Evolutionary conservation across 2,888 invertebrate genomes (phyloP), one percentile per base, ranked within the genome.

Genomic region (Thymelicus sylvestris): DNA sequence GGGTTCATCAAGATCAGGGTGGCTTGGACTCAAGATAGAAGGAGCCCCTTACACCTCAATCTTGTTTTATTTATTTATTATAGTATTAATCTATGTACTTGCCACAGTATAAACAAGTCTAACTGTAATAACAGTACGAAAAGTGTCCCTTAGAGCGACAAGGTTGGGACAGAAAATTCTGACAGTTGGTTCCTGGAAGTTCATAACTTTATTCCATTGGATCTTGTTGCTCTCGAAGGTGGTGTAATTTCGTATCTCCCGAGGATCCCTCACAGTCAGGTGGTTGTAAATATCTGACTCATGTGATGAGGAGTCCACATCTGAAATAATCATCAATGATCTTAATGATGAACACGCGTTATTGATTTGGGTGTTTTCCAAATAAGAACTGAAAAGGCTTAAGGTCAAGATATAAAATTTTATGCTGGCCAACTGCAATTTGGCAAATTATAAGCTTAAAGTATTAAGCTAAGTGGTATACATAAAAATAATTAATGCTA

Each of bases 101-200:
- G 95, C 95, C 87, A 94, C 80, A 72, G 94, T 83, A 80, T 94
- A 95, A 41, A 95, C 78, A 13, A 95, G 80, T 78, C 90, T 88
- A 12, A 95, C 76, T 5, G 94, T 94, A 8, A 95, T 86, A 6
- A 82, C 81, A 13, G 92, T 91, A 60, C 94, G 86, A 76, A 95
- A 95, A n/a, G 95, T 95, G 76, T 95, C 92, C 67, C 95, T 88
- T 71, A 95, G 79, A 13, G 92, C 88, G 0, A 72, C 73, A 24
- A 95, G 86, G 75, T 95, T 92, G 0, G 94, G 90, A 71, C 94
- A 91, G 70, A 94, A 94, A 67, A 95, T 90, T 76, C 83, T 85
- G 24, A 95, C 75, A 0, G 93, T 81, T 2, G 95, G 94, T 74
- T 94, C 93, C 57, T 91, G 91, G 78, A 95, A 95, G 78, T 89